Evolutionary conservation across 2,797 vertebrate genomes (phyloP), one percentile per base, ranked within the genome.

Genomic region (Poecilia gillii): DNA sequence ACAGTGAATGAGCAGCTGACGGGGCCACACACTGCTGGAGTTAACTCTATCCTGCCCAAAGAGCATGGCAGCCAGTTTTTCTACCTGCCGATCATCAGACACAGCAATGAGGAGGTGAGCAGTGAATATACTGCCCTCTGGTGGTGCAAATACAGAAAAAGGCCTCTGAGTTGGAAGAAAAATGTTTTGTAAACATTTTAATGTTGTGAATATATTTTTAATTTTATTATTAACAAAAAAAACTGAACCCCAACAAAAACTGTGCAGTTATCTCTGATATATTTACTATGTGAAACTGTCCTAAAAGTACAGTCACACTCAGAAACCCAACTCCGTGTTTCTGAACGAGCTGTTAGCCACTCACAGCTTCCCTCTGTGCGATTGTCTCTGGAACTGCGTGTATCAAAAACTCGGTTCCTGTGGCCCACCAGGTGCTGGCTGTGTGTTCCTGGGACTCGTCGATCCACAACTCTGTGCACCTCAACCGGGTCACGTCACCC

Each of bases 61-160:
- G 99, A 99, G 89, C 98, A 99, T 1, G 99, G 99, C 88, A 99
- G 98, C 89, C 97, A 97, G 77, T 99, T 99, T 93, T 99, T 98
- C 95, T 99, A 99, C 93, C 95, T 99, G 91, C 98, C 98, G 47
- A 97, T 99, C 92, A 98, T 99, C 93, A 97, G 96, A 91, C 98
- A 99, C 94, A 97, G 97, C 72, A 96, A 97, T 6, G 97, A 99
- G 3, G 97, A 99, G 98, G 99, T 99, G 95, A 91, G 87, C 20
- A 1, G 11, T 14, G 45, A 25, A 11, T 85, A 72, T 76, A 82
- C 85, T 80, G 89, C 90, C 90, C 80, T 73, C 89, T 45, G 74
- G 73, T 93, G 93, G 90, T 39, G 33, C 31, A 31, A 79, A 59
- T n/a, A 8, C 11, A 78, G 20, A n/a, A 71, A 16, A 18, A n/a